Evolutionary conservation across 2,113 vertebrate species (phyloP).

Genomic region (Pterocles gutturalis): DNA sequence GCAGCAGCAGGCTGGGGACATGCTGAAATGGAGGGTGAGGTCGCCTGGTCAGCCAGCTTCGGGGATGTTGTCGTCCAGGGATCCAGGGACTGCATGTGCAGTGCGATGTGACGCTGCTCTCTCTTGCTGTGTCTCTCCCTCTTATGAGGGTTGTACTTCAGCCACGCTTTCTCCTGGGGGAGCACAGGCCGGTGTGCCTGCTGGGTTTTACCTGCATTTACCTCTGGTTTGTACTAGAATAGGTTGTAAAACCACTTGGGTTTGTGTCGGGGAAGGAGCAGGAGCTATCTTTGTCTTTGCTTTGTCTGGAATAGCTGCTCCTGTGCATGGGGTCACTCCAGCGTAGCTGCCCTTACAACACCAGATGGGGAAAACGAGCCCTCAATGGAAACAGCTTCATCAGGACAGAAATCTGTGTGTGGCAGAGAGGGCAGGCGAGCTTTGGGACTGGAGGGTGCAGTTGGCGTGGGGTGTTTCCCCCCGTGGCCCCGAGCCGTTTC

Average conservation of each 20-base stretch:
- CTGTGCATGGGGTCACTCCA: fast-evolving
- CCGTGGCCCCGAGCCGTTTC: background rate
- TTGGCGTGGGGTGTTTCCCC: background rate
- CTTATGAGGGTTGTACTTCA: background rate
- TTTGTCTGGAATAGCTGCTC: background rate
- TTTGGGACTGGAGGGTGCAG: background rate
- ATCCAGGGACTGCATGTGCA: background rate
- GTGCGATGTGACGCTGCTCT: background rate
- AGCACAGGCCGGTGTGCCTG: background rate
- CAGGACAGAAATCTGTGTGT: background rate
- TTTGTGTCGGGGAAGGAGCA: background rate
- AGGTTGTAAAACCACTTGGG: background rate
- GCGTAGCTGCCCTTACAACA: background rate
- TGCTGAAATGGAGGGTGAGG: fast-evolving
- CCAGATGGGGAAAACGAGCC: background rate
- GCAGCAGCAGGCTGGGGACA: background rate
- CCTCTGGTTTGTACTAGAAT: background rate
- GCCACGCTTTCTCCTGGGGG: background rate
- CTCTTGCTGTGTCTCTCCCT: background rate
- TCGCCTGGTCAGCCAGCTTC: background rate
- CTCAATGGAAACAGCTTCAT: background rate
- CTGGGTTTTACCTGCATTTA: background rate
- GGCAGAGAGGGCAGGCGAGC: background rate
- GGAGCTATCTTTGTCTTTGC: background rate
- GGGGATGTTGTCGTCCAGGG: background rate